Evolutionary conservation across 37 sponge, comb jelly and placozoan species (phyloP).

Genomic region (Mnemiopsis leidyi): DNA sequence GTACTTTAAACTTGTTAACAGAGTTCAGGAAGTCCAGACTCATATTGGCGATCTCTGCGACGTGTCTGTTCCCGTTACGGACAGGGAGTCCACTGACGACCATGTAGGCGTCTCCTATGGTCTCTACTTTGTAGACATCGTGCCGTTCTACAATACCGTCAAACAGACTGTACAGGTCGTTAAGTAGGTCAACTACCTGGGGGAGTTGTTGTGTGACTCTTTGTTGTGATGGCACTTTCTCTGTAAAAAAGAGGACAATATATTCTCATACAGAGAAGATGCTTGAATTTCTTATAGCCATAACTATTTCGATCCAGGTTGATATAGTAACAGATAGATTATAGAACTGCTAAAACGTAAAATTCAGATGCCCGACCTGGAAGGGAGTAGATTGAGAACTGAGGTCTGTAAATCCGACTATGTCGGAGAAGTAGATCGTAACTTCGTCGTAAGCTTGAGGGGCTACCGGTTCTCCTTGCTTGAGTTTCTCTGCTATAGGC

Average conservation of each 20-base stretch:
- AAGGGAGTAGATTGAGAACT: slow-evolving; percentile 58
- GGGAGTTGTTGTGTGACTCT: too few relatives aligned
- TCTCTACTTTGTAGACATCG: slow-evolving; percentile 66
- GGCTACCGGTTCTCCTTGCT: slow-evolving; percentile 59
- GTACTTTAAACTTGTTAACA: slow-evolving; percentile 41
- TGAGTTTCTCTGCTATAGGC: slow-evolving; percentile 64
- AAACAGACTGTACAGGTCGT: slow-evolving; percentile 59
- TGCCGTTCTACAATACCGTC: slow-evolving; percentile 62
- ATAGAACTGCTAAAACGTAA: too few relatives aligned
- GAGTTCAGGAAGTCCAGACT: slow-evolving; percentile 66
- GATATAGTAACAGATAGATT: too few relatives aligned
- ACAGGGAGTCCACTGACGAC: slow-evolving; percentile 57
- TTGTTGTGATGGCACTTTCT: too few relatives aligned
- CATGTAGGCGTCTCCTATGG: slow-evolving; percentile 50
- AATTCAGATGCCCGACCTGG: slow-evolving; percentile 27
- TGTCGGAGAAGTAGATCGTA: slow-evolving; percentile 65
- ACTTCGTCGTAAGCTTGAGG: slow-evolving; percentile 62
- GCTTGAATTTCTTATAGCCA: too few relatives aligned
- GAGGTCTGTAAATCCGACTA: slow-evolving; percentile 65
- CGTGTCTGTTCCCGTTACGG: slow-evolving; percentile 39
- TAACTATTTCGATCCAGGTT: too few relatives aligned
- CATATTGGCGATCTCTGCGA: slow-evolving; percentile 55
- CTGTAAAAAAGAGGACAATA: too few relatives aligned
- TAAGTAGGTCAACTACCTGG: slow-evolving; percentile 60
- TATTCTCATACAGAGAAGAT: too few relatives aligned